phyloP scores from a whole-genome alignment of 1,140 invertebrate species.

The Drosophila eugracilis region DNA sequence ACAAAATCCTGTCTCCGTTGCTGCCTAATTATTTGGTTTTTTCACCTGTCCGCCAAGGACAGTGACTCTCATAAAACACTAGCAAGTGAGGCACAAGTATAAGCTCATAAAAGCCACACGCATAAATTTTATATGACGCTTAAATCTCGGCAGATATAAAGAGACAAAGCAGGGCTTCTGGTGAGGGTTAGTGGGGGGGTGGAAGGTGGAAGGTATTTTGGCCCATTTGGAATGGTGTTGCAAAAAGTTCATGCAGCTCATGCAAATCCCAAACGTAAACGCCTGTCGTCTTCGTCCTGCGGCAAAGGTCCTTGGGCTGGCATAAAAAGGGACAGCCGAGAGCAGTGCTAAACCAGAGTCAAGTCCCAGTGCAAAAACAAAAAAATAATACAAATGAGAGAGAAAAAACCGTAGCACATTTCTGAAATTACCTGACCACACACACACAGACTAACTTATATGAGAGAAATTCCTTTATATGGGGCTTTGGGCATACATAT shows the following conservation, averaged over 20 bases:
- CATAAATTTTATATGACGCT: slow-evolving; percentile 82
- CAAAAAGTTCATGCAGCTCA: slow-evolving; percentile 63
- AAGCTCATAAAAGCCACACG: slow-evolving; percentile 64
- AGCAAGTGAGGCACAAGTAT: slow-evolving; percentile 28
- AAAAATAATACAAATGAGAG: slow-evolving; percentile 19
- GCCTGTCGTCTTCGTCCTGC: slow-evolving; percentile 53
- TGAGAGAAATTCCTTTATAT: slow-evolving; percentile 23
- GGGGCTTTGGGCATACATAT: slow-evolving; percentile 16
- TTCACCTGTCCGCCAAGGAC: slow-evolving; percentile 27
- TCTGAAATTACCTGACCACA: slow-evolving; percentile 74
- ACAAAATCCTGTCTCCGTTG: slow-evolving; percentile 14
- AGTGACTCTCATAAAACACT: slow-evolving; percentile 46
- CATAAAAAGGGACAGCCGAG: slow-evolving; percentile 69
- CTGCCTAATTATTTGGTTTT: slow-evolving; percentile 46
- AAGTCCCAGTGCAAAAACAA: slow-evolving; percentile 54
- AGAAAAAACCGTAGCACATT: slow-evolving; percentile 47
- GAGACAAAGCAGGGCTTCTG: slow-evolving; percentile 22
- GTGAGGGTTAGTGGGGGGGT: neutral
- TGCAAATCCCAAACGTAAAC: slow-evolving; percentile 82
- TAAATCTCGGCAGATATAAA: slow-evolving; percentile 71
- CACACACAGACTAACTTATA: neutral
- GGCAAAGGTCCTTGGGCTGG: slow-evolving; percentile 47
- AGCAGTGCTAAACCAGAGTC: slow-evolving; percentile 65
- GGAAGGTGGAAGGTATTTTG: neutral
- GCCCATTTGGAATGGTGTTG: slow-evolving; percentile 10